Base-by-base conservation (phyloP, 2,888 invertebrate genomes). In the Liopterus haemorrhoidalis region DNA sequence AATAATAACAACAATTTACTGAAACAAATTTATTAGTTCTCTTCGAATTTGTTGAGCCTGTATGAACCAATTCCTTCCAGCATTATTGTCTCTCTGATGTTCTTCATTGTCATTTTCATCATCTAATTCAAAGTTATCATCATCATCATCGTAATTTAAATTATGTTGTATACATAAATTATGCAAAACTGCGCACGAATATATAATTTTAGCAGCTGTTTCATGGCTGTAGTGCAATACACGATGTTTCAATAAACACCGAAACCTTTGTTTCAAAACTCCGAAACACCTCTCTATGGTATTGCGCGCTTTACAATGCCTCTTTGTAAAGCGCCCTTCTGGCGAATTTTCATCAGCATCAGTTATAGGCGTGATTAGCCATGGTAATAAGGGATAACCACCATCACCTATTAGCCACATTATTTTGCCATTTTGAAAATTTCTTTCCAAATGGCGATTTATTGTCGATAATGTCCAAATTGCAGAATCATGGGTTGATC, bases 171-270 rank as follows among this genome's bases (percentile, higher is more conserved):
- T 8, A 8, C 42, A 46, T 19, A 57, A 21, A 33, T 59, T 59
- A 24, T 59, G 54, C 12, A 59, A 40, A 5, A 57, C 57, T 41
- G 49, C 46, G 41, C 58, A 60, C 3, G 59, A 54, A 31, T 47
- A 33, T 9, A 59, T 54, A 22, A 59, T 58, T 48, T 53, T 33
- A 2, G 52, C 57, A 38, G 57, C 57, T 31, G 51, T 54, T 5
- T 19, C 36, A 15, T 56, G 59, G 11, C 35, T 18, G 28, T 58
- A 58, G 31, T 58, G 58, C 20, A 57, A 39, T 2, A 39, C 39
- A 4, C 58, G 25, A 21, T 57, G 49, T 41, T 56, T 59, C n/a
- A 41, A 22, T 5, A 56, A 19, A 37, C 59, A 61, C 2, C 58
- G 46, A 54, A 56, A 59, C 8, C 56, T 37, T 27, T 55, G 52